Evolutionary conservation across 2,797 vertebrate genomes (phyloP).

Genomic region (Kryptopterus vitreolus): DNA sequence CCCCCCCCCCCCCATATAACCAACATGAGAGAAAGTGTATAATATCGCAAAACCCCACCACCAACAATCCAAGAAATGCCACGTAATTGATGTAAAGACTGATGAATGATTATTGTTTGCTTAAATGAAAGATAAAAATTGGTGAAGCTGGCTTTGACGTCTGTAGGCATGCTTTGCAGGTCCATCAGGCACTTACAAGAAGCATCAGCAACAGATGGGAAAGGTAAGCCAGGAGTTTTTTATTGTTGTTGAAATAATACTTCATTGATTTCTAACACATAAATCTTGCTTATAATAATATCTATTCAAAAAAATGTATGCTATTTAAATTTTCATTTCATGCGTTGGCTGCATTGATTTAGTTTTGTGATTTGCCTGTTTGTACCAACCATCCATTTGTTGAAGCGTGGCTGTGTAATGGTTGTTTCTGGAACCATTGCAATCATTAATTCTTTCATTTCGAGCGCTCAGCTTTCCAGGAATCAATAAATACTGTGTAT

Average conservation of each 20-base stretch:
- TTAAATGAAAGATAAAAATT: background rate
- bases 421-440: background rate
- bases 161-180: slow-evolving; percentile 64
- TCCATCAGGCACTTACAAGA: slow-evolving; percentile 88
- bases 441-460: background rate
- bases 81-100: background rate
- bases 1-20: no score
- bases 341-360: background rate
- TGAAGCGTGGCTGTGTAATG: no score
- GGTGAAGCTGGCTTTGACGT: background rate
- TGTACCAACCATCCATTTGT: background rate
- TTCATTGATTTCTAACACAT: background rate
- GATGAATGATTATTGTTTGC: background rate
- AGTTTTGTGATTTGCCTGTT: background rate
- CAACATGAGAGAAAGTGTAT: no score
- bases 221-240: slow-evolving; percentile 70
- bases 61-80: no score
- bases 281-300: background rate
- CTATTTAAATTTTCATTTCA: background rate
- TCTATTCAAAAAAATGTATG: background rate
- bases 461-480: background rate
- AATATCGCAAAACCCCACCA: no score
- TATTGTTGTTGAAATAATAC: background rate
- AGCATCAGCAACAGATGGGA: slow-evolving; percentile 86
- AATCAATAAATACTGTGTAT: no score